Base-by-base conservation (phyloP, 2,888 invertebrate species). In the Caenorhabditis macrosperma region DNA sequence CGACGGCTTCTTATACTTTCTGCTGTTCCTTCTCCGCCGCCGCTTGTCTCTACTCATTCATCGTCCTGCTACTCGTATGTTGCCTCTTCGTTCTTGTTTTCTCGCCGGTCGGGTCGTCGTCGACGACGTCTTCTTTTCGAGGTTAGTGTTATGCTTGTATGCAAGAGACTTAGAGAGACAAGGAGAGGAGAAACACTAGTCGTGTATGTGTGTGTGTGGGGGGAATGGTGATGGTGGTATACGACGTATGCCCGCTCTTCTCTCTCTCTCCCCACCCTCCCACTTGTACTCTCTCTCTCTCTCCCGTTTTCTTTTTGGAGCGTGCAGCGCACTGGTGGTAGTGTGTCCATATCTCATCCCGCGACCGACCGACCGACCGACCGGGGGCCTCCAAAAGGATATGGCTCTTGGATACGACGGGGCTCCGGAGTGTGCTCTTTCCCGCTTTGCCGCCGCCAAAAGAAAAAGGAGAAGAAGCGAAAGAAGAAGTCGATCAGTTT, bases 301-400 rank as follows among this genome's bases (percentile, higher is more conserved):
- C 61, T 55, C 41, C 20, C n/a, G n/a, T 15, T 57, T 44, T 54
- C 50, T 60, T 61, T 38, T 52, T 22, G 52, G 48, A 61, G 71
- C 60, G 71, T 50, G 54, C 54, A n/a, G 22, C 60, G 57, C 59
- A 35, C n/a, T 59, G 68, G n/a, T n/a, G n/a, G 68, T 68, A 69
- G 50, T 69, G 69, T 57, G 69, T 59, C 57, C 59, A 57, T 69
- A 69, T 69, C 59, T 69, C 68, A 69, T 69, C 69, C 60, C 52
- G 30, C 15, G 48, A 20, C 26, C 59, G 46, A 28, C 50, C 15
- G 33, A 24, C n/a, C 15, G 48, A 20, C 26, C 59, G 46, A 28
- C 50, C 15, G 33, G 26, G 15, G 26, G 35, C 17, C 30, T 35
- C 50, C 54, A 71, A 60, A 60, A 60, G 60, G 61, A 71, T 71